These are phyloP conservation scores for Megaustenia siamemsis DNA, from an alignment of 2,888 invertebrate genomes.

Conservation along the genomic window DNA sequence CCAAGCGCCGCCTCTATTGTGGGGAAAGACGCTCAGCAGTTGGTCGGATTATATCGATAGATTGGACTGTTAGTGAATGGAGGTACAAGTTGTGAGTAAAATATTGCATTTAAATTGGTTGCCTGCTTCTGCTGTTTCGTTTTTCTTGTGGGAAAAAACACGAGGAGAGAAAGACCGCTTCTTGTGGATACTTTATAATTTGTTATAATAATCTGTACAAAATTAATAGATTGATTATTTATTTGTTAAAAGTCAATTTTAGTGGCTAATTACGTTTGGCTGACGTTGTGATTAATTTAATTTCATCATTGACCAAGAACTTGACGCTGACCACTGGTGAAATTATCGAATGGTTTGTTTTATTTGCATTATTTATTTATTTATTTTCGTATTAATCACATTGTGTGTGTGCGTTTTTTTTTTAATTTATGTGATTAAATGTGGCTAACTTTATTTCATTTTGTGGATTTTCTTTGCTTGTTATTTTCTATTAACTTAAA, in stretches of 20 bases:
- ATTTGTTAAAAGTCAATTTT: neutral
- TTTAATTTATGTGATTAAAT: too few species aligned
- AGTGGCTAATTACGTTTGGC: neutral
- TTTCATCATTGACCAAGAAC: neutral
- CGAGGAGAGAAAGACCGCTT: neutral
- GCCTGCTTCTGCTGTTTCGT: slow-evolving; percentile 7
- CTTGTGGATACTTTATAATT: slow-evolving; percentile 10
- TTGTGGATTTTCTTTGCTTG: too few species aligned
- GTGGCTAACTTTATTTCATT: too few species aligned
- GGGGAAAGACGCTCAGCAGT: slow-evolving; percentile 52
- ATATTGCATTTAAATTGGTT: neutral
- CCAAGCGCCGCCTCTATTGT: slow-evolving; percentile 56
- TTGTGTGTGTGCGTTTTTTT: too few species aligned
- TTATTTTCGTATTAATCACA: too few species aligned
- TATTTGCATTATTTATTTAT: too few species aligned
- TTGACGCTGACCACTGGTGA: neutral
- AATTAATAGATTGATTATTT: neutral
- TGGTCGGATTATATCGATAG: slow-evolving; percentile 56
- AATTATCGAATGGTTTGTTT: slow-evolving; percentile 29
- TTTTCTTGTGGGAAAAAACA: neutral
- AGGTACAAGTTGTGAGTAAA: slow-evolving; percentile 50
- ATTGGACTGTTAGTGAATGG: slow-evolving; percentile 46
- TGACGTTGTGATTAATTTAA: neutral
- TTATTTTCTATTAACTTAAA: too few species aligned
- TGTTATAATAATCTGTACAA: neutral